Conservation (phyloP, 2,113 vertebrate genomes). For the Clarias macrocephalus region DNA sequence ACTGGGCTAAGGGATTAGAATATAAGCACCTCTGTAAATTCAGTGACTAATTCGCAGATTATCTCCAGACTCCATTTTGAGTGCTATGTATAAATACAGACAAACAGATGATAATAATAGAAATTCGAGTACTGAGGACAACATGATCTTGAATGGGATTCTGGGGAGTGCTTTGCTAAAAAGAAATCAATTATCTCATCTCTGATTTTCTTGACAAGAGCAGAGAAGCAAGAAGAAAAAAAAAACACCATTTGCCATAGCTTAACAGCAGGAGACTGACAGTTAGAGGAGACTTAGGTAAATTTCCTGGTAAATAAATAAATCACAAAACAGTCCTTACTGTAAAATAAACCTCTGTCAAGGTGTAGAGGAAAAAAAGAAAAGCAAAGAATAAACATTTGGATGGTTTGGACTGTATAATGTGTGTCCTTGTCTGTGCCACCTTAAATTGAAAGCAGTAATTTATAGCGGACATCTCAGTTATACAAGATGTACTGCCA, state of each 20-base stretch:
- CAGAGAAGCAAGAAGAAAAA: background rate
- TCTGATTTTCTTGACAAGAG: background rate
- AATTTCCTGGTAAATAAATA: background rate
- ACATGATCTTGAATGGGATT: background rate
- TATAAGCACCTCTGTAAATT: background rate
- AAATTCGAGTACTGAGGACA: background rate
- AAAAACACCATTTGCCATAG: background rate
- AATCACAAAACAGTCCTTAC: background rate
- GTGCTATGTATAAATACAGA: background rate
- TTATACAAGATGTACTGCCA: conserved; percentile 23
- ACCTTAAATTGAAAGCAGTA: background rate
- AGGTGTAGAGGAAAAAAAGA: background rate
- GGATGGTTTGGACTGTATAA: background rate
- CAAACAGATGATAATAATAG: background rate
- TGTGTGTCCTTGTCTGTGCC: background rate
- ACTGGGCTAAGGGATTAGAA: background rate
- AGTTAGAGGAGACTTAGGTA: background rate
- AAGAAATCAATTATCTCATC: background rate
- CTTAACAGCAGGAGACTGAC: background rate
- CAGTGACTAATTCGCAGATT: background rate
- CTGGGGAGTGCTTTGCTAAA: background rate
- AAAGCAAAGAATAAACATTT: background rate
- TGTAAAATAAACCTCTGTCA: background rate
- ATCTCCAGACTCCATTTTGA: background rate
- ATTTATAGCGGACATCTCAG: background rate